These are phyloP conservation scores for Diorhabda elongata DNA, from an alignment of 1,140 invertebrate species.

Conservation along the genomic window DNA sequence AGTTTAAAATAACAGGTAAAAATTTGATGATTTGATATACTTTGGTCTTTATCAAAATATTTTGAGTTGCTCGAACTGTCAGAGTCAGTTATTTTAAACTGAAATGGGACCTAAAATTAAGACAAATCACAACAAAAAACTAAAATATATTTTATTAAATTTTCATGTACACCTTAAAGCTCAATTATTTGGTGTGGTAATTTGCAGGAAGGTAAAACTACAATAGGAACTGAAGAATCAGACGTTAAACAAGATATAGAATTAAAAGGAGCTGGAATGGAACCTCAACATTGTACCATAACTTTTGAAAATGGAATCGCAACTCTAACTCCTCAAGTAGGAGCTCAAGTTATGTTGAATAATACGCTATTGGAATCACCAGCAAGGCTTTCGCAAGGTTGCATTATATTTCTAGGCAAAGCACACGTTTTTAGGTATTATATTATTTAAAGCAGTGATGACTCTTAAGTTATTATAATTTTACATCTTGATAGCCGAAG, in stretches of 20 bases:
- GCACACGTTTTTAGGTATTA: conserved; percentile 83
- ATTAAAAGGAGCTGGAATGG: conserved; percentile 68
- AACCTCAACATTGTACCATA: conserved; percentile 79
- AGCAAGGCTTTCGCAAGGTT: conserved; percentile 71
- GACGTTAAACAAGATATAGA: conserved; percentile 69
- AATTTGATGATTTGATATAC: too few relatives aligned
- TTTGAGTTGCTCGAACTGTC: too few relatives aligned
- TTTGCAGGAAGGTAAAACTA: conserved; percentile 63
- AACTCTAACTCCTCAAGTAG: conserved; percentile 66
- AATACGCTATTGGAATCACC: conserved; percentile 70
- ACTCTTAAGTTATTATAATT: too few relatives aligned
- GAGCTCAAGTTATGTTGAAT: conserved; percentile 79
- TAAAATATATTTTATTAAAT: too few relatives aligned
- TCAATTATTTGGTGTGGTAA: too few relatives aligned
- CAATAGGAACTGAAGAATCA: conserved; percentile 73
- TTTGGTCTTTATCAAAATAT: too few relatives aligned
- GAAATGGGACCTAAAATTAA: too few relatives aligned
- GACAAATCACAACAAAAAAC: too few relatives aligned
- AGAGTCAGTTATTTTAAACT: too few relatives aligned
- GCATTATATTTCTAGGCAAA: conserved; percentile 71
- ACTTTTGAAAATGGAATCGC: conserved; percentile 69
- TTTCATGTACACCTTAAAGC: too few relatives aligned
- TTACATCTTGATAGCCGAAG: too few relatives aligned
- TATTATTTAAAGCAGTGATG: not conserved
- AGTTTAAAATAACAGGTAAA: too few relatives aligned